phyloP scores from a whole-genome alignment of 1,140 invertebrate genomes.

The Pomacea maculata region DNA sequence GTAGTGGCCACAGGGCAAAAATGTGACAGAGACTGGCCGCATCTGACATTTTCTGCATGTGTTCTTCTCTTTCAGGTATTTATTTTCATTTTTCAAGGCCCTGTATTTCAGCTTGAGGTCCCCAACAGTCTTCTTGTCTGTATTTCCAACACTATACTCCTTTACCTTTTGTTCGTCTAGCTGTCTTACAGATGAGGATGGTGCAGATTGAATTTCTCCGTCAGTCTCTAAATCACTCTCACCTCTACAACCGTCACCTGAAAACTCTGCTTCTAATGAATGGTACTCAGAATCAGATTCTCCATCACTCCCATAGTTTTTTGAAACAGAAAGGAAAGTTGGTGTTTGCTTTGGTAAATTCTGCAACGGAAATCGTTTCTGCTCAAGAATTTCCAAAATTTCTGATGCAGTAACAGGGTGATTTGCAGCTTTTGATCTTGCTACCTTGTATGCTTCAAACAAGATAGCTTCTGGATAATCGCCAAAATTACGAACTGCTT shows the following conservation, averaged over 20 bases:
- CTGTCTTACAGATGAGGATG: background rate
- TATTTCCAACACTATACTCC: background rate
- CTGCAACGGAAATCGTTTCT: background rate
- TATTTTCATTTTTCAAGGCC: background rate
- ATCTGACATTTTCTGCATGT: background rate
- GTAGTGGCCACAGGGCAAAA: conserved; percentile 18
- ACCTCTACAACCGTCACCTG: background rate
- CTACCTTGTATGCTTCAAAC: background rate
- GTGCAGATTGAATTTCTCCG: background rate
- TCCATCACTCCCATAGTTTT: background rate
- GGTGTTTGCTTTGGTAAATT: background rate
- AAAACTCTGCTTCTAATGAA: background rate
- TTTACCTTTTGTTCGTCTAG: background rate
- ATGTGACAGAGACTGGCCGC: conserved; percentile 17
- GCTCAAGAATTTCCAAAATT: background rate
- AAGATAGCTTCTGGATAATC: background rate
- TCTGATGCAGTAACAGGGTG: background rate
- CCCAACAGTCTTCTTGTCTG: background rate
- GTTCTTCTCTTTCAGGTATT: conserved; percentile 1
- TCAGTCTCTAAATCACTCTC: background rate
- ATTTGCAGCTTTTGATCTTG: background rate
- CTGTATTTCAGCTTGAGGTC: background rate
- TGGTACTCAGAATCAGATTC: background rate
- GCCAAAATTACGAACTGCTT: too few relatives aligned
- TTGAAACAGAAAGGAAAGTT: background rate